phyloP scores from a whole-genome alignment of 2,888 invertebrate genomes.

The Lomographa bimaculata region DNA sequence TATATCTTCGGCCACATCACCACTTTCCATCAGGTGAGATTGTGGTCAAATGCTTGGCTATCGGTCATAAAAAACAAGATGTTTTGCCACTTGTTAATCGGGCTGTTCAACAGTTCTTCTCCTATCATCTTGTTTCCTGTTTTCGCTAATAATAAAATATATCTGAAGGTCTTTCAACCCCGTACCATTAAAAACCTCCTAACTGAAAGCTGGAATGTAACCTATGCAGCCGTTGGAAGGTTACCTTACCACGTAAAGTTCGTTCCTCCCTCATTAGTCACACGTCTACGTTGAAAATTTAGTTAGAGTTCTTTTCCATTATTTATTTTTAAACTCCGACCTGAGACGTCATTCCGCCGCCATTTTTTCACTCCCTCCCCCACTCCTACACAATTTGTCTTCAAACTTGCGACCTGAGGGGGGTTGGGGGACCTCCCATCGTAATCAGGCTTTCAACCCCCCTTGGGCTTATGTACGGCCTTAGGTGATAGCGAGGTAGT shows the following conservation, averaged over 20 bases:
- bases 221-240: not conserved
- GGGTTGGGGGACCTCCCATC: conserved; percentile 36
- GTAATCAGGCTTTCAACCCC: conserved; percentile 43
- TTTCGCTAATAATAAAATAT: too few relatives aligned
- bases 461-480: conserved; percentile 50
- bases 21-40: too few relatives aligned
- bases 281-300: conserved; percentile 24
- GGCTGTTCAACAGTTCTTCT: too few relatives aligned
- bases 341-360: conserved; percentile 56
- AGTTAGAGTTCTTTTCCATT: conserved; percentile 42
- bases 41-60: too few relatives aligned
- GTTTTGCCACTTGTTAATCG: too few relatives aligned
- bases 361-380: conserved; percentile 58
- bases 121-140: too few relatives aligned
- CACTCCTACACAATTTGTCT: conserved; percentile 64
- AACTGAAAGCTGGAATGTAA: too few relatives aligned
- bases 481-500: conserved; percentile 57
- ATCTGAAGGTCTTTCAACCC: too few relatives aligned
- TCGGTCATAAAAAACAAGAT: too few relatives aligned
- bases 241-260: conserved; percentile 17
- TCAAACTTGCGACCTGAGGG: conserved; percentile 66
- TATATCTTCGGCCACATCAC: too few relatives aligned
- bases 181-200: too few relatives aligned
- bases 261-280: conserved; percentile 20
- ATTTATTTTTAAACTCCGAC: conserved; percentile 57